These are phyloP conservation scores for Drepana falcataria DNA, from an alignment of 2,888 invertebrate species.

Conservation along the genomic window DNA sequence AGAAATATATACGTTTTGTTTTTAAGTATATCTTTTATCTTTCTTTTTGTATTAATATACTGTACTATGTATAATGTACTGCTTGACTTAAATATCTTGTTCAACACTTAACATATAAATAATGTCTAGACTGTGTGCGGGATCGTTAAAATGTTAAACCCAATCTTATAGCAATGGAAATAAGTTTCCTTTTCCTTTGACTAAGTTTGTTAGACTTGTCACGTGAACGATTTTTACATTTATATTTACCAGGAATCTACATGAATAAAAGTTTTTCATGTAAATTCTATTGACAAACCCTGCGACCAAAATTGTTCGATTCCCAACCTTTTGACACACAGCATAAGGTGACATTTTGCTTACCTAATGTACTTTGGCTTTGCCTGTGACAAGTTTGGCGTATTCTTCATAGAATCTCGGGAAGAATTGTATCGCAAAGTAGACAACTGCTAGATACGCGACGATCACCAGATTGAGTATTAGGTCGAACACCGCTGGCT, in stretches of 20 bases:
- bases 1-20: too few relatives aligned
- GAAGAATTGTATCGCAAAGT: constrained; percentile 86
- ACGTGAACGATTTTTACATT: neutral
- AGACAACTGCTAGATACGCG: constrained; percentile 90
- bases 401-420: constrained; percentile 82
- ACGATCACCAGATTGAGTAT: constrained; percentile 92
- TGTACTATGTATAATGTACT: neutral
- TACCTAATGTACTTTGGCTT: constrained; percentile 57
- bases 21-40: too few relatives aligned
- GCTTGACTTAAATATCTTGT: constrained; percentile 28
- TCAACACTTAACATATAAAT: constrained; percentile 38
- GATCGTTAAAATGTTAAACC: neutral
- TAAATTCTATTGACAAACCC: neutral
- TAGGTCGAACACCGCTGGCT: constrained; percentile 98
- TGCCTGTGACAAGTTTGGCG: constrained; percentile 71
- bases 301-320: neutral
- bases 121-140: constrained; percentile 13
- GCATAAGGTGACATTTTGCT: constrained; percentile 6
- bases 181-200: neutral
- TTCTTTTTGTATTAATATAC: too few relatives aligned
- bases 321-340: neutral
- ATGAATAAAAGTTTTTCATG: too few relatives aligned
- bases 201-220: neutral
- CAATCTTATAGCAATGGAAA: neutral
- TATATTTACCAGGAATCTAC: too few relatives aligned